Base-by-base conservation (phyloP, 2,797 vertebrate genomes). In the Fundulus diaphanus region DNA sequence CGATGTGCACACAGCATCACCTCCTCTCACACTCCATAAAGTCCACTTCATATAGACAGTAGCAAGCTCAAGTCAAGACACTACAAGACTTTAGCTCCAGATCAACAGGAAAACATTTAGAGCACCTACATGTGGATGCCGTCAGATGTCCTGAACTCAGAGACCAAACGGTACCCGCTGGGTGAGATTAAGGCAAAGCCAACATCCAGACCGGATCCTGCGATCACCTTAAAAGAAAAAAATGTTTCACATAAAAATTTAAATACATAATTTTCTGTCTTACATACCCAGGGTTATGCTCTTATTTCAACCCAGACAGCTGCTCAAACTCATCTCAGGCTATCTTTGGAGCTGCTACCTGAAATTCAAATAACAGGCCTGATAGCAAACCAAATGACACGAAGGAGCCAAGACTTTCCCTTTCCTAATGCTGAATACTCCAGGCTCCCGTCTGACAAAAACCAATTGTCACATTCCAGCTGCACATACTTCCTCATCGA, bases 131-230 rank as follows among this genome's bases (percentile, higher is more conserved):
- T 95, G 93, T 97, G 96, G 72, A 96, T 91, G 35, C 96, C 96
- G 0, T 97, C 96, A 2, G 96, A 96, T 72, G 81, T 95, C 77
- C 96, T 95, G 78, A 94, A 94, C 78, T 97, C 96, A 0, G 96
- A 96, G 70, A 93, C 91, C 82, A 97, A 82, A 72, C 91, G 88
- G 83, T 90, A 73, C 22, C 96, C 96, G 2, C 85, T 91, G 68
- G 97, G 97, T 42, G 96, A 96, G 80, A 95, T 91, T 82, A 97
- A 85, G 35, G 89, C 88, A 80, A 97, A 97, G 68, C 96, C 95
- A 1, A 98, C 95, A 11, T 96, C 96, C 83, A 97, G 89, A 9
- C 96, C 96, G 0, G 96, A 95, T 2, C 96, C 97, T 13, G 96
- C 96, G 4, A 97, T 96, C 71, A 98, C 96, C 97, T 98, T 88